phyloP scores from a whole-genome alignment of 2,797 vertebrate genomes.

The Hyperoplus immaculatus region DNA sequence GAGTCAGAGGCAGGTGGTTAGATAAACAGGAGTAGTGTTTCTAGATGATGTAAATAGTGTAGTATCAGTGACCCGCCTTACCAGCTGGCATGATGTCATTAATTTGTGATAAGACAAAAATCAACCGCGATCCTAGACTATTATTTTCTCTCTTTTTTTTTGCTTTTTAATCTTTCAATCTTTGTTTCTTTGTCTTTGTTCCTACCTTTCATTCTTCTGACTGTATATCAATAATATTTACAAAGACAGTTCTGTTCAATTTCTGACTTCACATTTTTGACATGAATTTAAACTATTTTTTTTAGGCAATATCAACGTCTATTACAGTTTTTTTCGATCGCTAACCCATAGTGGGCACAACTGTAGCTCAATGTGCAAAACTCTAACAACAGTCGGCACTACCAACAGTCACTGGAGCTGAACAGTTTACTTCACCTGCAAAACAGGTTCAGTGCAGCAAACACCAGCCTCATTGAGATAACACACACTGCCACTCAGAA shows the following conservation, averaged over 20 bases:
- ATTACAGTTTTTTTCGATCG: too few species aligned
- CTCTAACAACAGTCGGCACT: too few species aligned
- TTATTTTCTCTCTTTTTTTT: background rate
- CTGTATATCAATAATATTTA: background rate
- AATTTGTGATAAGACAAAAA: conserved; percentile 51
- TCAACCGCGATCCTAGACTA: background rate
- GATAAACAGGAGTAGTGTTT: conserved; percentile 66
- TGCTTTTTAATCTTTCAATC: background rate
- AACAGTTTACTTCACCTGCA: too few species aligned
- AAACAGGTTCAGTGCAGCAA: too few species aligned
- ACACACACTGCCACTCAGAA: too few species aligned
- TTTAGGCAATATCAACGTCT: background rate
- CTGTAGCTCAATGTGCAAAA: too few species aligned
- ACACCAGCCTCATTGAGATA: too few species aligned
- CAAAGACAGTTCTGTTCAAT: background rate
- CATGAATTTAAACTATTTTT: conserved; percentile 5
- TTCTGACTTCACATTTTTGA: conserved; percentile 14
- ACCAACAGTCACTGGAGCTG: too few species aligned
- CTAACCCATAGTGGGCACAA: too few species aligned
- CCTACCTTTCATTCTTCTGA: too few species aligned
- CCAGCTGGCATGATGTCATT: conserved; percentile 72
- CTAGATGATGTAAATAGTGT: conserved; percentile 67
- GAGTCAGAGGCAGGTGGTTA: conserved; percentile 64
- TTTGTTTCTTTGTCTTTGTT: background rate
- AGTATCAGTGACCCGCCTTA: conserved; percentile 68